Evolutionary conservation across 1,140 invertebrate species (phyloP).

Genomic region (Conopomorpha cramerella): DNA sequence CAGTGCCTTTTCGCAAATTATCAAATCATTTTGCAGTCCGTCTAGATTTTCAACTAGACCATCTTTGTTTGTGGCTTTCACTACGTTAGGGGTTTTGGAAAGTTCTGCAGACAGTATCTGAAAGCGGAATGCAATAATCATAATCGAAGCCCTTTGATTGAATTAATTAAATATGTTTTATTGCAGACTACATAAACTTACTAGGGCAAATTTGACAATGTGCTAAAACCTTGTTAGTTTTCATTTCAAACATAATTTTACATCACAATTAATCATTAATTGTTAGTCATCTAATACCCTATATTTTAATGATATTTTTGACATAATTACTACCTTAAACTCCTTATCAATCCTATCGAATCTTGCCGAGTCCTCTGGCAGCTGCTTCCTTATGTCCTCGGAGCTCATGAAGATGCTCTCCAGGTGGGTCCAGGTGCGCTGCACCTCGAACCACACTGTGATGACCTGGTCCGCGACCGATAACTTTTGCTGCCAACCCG

Average conservation of each 20-base stretch:
- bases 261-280: too few species aligned
- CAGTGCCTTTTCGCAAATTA: constrained; percentile 94
- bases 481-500: constrained; percentile 91
- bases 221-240: too few species aligned
- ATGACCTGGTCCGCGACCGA: constrained; percentile 92
- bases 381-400: constrained; percentile 92
- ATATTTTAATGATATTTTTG: too few species aligned
- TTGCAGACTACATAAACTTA: too few species aligned
- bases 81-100: constrained; percentile 81
- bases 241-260: too few species aligned
- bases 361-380: constrained; percentile 90
- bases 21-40: constrained; percentile 80
- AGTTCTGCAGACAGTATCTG: constrained; percentile 68
- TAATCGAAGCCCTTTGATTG: too few species aligned
- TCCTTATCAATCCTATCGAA: constrained; percentile 91
- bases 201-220: too few species aligned
- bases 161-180: too few species aligned
- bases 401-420: constrained; percentile 98
- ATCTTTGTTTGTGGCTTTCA: constrained; percentile 86
- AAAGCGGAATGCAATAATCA: too few species aligned
- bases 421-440: constrained; percentile 94
- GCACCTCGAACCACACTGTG: constrained; percentile 94
- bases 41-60: constrained; percentile 81
- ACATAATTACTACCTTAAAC: constrained; percentile 87
- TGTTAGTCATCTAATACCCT: too few species aligned